These are phyloP conservation scores for Aphidius ervi DNA, from an alignment of 1,140 invertebrate genomes.

Conservation along the genomic window DNA sequence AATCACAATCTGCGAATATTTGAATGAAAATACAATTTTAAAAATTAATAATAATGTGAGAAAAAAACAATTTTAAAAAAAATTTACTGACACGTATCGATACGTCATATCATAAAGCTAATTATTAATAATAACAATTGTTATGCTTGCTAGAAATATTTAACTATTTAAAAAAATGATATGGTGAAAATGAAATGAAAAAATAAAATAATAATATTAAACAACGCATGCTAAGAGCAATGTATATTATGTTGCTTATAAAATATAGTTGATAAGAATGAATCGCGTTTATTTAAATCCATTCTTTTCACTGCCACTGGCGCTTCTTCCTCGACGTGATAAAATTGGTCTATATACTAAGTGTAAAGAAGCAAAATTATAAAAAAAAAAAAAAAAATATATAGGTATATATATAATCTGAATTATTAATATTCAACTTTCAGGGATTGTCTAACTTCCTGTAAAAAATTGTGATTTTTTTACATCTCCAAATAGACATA, in stretches of 20 bases:
- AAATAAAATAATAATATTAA: conserved; percentile 33
- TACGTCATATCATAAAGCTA: conserved; percentile 47
- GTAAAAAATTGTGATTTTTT: too few species aligned
- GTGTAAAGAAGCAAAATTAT: too few species aligned
- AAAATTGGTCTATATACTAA: conserved; percentile 16
- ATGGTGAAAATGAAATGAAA: conserved; percentile 13
- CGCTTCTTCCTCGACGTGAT: conserved; percentile 39
- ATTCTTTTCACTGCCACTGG: conserved; percentile 48
- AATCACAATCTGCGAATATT: conserved; percentile 5
- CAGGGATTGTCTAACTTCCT: too few species aligned
- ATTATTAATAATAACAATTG: conserved; percentile 38
- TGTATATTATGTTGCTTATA: conserved; percentile 48
- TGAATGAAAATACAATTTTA: conserved; percentile 8
- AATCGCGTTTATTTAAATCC: conserved; percentile 34
- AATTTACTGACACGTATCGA: conserved; percentile 44
- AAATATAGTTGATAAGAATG: conserved; percentile 35
- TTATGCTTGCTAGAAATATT: conserved; percentile 47
- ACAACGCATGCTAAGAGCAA: conserved; percentile 51
- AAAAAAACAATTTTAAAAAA: conserved; percentile 29
- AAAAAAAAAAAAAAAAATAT: too few species aligned
- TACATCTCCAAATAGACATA: background rate
- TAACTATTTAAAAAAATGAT: conserved; percentile 35
- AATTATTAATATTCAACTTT: background rate
- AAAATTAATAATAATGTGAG: background rate
- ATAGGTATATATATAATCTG: background rate